These are phyloP conservation scores for Scomberomorus guttatus DNA, from an alignment of 2,797 vertebrate species.

Conservation along the genomic window DNA sequence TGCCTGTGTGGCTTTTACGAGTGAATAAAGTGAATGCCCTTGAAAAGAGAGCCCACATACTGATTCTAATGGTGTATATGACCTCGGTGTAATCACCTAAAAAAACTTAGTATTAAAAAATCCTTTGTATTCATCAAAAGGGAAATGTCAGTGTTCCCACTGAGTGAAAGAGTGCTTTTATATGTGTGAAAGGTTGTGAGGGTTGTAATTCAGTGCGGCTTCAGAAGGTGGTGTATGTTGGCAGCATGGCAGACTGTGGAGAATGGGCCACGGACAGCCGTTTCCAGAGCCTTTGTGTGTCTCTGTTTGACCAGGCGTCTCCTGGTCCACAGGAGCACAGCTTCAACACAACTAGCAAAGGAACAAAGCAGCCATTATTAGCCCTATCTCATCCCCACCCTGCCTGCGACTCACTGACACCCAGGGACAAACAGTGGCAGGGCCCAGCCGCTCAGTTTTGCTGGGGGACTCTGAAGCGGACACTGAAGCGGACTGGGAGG, in stretches of 20 bases:
- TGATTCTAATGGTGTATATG: constrained; percentile 64
- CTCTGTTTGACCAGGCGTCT: constrained; percentile 87
- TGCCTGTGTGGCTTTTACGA: constrained; percentile 64
- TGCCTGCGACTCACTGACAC: constrained; percentile 70
- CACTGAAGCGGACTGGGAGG: constrained; percentile 79
- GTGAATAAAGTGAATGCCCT: constrained; percentile 70
- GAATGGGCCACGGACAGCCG: constrained; percentile 73
- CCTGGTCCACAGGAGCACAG: constrained; percentile 80
- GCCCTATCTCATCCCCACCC: constrained; percentile 77
- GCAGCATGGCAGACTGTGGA: constrained; percentile 78
- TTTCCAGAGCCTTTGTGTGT: constrained; percentile 81
- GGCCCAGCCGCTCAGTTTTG: constrained; percentile 58
- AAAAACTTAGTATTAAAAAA: constrained; percentile 73
- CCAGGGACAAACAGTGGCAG: constrained; percentile 76
- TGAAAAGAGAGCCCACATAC: constrained; percentile 62
- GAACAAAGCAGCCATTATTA: constrained; percentile 85
- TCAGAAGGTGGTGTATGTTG: constrained; percentile 75
- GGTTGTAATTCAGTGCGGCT: constrained; percentile 76
- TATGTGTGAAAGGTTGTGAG: constrained; percentile 82
- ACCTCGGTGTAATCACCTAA: constrained; percentile 69
- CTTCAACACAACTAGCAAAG: constrained; percentile 74
- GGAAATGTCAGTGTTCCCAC: constrained; percentile 82
- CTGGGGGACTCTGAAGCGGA: constrained; percentile 65
- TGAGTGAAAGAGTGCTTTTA: constrained; percentile 79
- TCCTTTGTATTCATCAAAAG: constrained; percentile 78